Evolutionary conservation across 2,888 invertebrate species (phyloP).

Genomic region (Rhodophaea formosa): DNA sequence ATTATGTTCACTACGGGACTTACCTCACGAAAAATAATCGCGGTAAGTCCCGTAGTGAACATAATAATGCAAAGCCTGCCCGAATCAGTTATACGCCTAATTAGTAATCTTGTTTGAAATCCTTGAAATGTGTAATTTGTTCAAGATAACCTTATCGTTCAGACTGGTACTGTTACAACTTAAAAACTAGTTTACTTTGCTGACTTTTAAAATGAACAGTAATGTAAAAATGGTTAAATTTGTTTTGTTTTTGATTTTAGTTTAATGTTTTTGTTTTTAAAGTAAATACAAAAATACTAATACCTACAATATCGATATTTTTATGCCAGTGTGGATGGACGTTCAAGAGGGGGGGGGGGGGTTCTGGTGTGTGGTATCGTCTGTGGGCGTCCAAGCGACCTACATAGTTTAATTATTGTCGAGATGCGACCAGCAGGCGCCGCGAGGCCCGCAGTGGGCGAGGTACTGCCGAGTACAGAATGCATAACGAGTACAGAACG

Average conservation of each 20-base stretch:
- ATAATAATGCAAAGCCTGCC: too few relatives aligned
- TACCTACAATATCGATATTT: too few relatives aligned
- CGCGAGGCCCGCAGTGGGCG: slow-evolving; percentile 58
- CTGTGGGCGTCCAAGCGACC: slow-evolving; percentile 74
- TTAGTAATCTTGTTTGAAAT: slow-evolving; percentile 20
- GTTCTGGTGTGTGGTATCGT: slow-evolving; percentile 47
- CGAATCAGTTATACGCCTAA: slow-evolving; percentile 2
- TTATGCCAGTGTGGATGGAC: too few relatives aligned
- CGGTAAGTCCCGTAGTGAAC: too few relatives aligned
- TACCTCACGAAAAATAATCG: too few relatives aligned
- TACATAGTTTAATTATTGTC: slow-evolving; percentile 76
- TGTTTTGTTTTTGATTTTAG: too few relatives aligned
- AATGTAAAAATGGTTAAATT: too few relatives aligned
- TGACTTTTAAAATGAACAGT: neutral
- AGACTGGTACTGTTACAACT: neutral
- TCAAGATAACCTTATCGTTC: slow-evolving; percentile 5
- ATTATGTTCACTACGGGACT: too few relatives aligned
- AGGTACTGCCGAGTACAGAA: slow-evolving; percentile 48
- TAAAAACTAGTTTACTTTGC: neutral
- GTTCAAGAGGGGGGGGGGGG: slow-evolving; percentile 42
- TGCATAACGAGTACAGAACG: too few relatives aligned
- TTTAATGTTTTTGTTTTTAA: too few relatives aligned
- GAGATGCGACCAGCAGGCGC: slow-evolving; percentile 74
- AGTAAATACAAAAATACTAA: too few relatives aligned
- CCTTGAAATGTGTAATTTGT: slow-evolving; percentile 25